These are phyloP conservation scores for Saccostrea echinata DNA, from an alignment of 1,140 invertebrate species.

Conservation along the genomic window DNA sequence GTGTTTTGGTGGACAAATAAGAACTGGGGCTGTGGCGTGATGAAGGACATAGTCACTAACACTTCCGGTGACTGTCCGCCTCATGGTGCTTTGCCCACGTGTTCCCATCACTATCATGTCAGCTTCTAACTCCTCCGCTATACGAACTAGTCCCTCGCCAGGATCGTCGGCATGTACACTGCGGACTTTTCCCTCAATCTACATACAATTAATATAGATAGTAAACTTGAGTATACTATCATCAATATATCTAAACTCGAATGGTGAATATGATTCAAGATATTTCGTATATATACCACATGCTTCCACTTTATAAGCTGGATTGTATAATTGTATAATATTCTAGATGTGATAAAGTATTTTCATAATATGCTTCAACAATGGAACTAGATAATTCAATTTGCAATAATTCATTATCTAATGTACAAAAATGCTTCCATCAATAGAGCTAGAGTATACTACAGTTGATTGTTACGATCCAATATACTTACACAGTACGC, in stretches of 20 bases:
- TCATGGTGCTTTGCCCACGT: background rate
- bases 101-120: slow-evolving; percentile 1
- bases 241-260: background rate
- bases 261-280: background rate
- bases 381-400: no score
- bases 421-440: no score
- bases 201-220: background rate
- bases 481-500: background rate
- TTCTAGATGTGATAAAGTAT: no score
- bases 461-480: no score
- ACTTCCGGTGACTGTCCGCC: slow-evolving; percentile 5
- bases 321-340: no score
- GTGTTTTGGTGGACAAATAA: slow-evolving; percentile 2
- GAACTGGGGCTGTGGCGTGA: background rate
- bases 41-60: slow-evolving; percentile 17
- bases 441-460: no score
- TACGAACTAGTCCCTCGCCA: slow-evolving; percentile 7
- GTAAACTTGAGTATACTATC: background rate
- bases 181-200: background rate
- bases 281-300: no score
- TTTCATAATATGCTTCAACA: no score
- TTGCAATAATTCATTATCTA: no score
- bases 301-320: no score
- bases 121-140: background rate
- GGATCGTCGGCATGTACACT: background rate